Conservation (phyloP, 1,140 invertebrate species). For the Monochamus saltuarius region DNA sequence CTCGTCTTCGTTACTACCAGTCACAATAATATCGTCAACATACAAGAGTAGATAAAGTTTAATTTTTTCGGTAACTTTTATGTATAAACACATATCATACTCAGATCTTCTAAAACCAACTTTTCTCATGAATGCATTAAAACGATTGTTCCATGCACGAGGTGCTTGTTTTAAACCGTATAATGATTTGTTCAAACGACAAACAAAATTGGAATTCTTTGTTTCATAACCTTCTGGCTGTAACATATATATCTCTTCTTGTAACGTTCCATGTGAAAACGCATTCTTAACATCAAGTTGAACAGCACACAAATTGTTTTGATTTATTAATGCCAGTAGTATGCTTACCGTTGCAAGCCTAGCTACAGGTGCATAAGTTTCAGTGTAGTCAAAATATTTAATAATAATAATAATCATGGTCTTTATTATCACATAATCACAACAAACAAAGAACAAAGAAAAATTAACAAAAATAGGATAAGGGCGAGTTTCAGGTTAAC, state of each 20-base stretch:
- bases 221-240: conserved; percentile 18
- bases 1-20: conserved; percentile 7
- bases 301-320: conserved; percentile 3
- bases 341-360: conserved; percentile 2
- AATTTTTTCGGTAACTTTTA: conserved; percentile 1
- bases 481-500: too few species aligned
- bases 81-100: conserved; percentile 16
- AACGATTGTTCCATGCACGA: background rate
- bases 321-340: conserved; percentile 12
- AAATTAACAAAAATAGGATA: too few species aligned
- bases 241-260: conserved; percentile 18
- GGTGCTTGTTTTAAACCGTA: conserved; percentile 20
- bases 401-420: too few species aligned
- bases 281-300: conserved; percentile 24
- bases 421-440: too few species aligned
- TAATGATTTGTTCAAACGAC: conserved; percentile 14
- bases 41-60: conserved; percentile 18
- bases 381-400: conserved; percentile 5
- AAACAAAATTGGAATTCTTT: conserved; percentile 9
- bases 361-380: conserved; percentile 21
- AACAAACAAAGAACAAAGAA: too few species aligned
- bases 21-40: conserved; percentile 21
- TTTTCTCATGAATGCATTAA: conserved; percentile 8
- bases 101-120: background rate
- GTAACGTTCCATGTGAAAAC: conserved; percentile 18